Conservation (phyloP, 2,113 vertebrate species). For the Acanthisitta chloris region DNA sequence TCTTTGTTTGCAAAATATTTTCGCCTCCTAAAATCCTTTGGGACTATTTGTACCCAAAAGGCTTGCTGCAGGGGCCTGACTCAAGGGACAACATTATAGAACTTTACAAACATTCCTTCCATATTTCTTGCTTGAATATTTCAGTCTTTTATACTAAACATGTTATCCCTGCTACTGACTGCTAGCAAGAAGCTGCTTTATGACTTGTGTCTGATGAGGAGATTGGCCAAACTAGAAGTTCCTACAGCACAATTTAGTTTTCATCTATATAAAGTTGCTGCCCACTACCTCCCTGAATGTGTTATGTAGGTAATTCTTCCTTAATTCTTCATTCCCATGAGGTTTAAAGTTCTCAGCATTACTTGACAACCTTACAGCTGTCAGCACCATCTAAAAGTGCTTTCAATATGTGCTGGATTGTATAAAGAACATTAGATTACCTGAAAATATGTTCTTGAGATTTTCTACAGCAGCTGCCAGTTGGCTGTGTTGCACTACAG, state of each 20-base stretch:
- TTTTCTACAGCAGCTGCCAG: slow-evolving; percentile 96
- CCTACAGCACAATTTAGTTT: background rate
- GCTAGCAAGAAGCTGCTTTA: background rate
- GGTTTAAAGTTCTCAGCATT: background rate
- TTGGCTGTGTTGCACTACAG: slow-evolving; percentile 96
- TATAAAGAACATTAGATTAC: slow-evolving; percentile 56
- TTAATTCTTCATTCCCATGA: background rate
- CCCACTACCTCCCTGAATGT: background rate
- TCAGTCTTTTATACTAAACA: background rate
- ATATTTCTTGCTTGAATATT: background rate
- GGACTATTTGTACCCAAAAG: background rate
- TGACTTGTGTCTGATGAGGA: background rate
- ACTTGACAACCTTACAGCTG: background rate
- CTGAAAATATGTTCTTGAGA: slow-evolving; percentile 98
- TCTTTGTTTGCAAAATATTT: background rate
- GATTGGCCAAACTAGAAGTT: background rate
- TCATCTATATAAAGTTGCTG: background rate
- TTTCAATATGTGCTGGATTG: background rate
- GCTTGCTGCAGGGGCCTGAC: background rate
- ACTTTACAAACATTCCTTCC: background rate
- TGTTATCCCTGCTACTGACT: background rate
- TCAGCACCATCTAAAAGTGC: background rate
- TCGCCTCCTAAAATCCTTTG: background rate
- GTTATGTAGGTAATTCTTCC: background rate
- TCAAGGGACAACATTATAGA: background rate